Base-by-base conservation (phyloP, 2,888 invertebrate species). In the Drosophila meridiana region DNA sequence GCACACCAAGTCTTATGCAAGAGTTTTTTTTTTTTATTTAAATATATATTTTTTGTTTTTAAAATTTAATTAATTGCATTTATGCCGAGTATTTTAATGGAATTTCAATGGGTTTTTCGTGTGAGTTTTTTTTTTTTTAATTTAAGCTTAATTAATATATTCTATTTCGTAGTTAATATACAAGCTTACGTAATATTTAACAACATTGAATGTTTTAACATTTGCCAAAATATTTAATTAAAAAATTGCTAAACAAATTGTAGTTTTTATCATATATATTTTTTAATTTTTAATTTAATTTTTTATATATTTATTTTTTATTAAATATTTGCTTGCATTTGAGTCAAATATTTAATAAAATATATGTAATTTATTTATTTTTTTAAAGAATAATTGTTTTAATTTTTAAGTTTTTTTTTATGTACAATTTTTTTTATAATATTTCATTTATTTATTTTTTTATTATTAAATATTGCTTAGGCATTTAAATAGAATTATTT, bases 131-230 rank as follows among this genome's bases (percentile, higher is more conserved):
- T 48, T 63, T 55, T 66, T 38, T 56, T 63, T 38, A 56, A 56
- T 56, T 42, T 56, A 30, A 11, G 7, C 30, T n/a, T 42, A 56
- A 40, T 59, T 64, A 40, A 42, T 50, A 48, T 63, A 72, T 65
- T 50, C 5, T 34, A 20, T 50, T 52, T 56, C 36, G 58, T 53
- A 69, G 76, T 74, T 87, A 88, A 91, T 92, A 80, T 92, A 92
- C 91, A 90, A 85, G 80, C 92, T 92, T 92, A 92, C 82, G 87
- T 89, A 91, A 88, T 92, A 92, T 92, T 92, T 92, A 92, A 92
- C 92, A 92, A 92, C 92, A 92, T 92, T 92, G 76, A 92, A 92
- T 92, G 92, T 90, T 92, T 91, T 83, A 89, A 87, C 84, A 83
- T 91, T 78, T 73, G 80, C 76, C 65, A 70, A 52, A 76, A 80